Evolutionary conservation across 2,888 invertebrate species (phyloP).

Genomic region (Hetaerina titia): DNA sequence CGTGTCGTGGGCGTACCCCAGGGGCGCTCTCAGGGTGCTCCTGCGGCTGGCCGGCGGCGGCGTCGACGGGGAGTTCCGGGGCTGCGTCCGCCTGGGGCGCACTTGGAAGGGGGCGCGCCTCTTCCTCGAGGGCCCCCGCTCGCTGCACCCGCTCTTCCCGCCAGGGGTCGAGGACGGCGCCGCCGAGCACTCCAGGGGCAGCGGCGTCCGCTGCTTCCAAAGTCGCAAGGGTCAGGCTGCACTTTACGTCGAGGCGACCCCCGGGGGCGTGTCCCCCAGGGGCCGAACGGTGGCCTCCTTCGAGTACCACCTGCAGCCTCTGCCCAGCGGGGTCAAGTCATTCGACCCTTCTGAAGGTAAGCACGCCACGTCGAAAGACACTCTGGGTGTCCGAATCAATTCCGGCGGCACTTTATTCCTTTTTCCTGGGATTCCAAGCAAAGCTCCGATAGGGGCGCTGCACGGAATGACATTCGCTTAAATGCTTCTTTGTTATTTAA

Average conservation of each 20-base stretch:
- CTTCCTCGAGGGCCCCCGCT: slow-evolving; percentile 83
- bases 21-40: slow-evolving; percentile 85
- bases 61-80: slow-evolving; percentile 82
- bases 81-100: slow-evolving; percentile 83
- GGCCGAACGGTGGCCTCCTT: slow-evolving; percentile 80
- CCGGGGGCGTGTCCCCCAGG: slow-evolving; percentile 71
- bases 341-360: slow-evolving; percentile 82
- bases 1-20: slow-evolving; percentile 87
- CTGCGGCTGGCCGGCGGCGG: slow-evolving; percentile 81
- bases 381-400: background rate
- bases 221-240: slow-evolving; percentile 83
- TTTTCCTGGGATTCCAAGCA: too few species aligned
- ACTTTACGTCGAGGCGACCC: slow-evolving; percentile 82
- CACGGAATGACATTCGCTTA: too few species aligned
- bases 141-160: slow-evolving; percentile 81
- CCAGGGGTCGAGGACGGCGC: slow-evolving; percentile 78
- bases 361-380: slow-evolving; percentile 43
- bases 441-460: too few species aligned
- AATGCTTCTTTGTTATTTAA: too few species aligned
- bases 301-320: slow-evolving; percentile 85
- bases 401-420: background rate
- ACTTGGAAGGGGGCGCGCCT: slow-evolving; percentile 78
- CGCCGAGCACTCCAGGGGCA: background rate
- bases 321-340: slow-evolving; percentile 77
- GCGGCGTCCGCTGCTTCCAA: slow-evolving; percentile 80